Evolutionary conservation across 1,140 invertebrate species (phyloP).

Genomic region (Caenorhabditis tropicalis): DNA sequence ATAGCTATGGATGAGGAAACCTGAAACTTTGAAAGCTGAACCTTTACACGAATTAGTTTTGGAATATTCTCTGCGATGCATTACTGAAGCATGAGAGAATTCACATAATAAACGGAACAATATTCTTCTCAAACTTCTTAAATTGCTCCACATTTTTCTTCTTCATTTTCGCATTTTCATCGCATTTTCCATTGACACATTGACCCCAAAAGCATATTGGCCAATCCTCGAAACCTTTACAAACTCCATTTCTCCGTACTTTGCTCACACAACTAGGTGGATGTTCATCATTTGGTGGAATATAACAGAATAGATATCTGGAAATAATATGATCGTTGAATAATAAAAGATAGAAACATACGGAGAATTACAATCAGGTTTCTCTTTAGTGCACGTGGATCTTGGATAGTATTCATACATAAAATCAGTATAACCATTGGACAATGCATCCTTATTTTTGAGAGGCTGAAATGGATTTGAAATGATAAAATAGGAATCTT

Average conservation of each 20-base stretch:
- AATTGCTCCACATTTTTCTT: background rate
- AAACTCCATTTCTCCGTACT: constrained; percentile 58
- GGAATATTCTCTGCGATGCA: background rate
- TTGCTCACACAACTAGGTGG: constrained; percentile 63
- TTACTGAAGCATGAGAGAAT: background rate
- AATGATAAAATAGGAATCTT: background rate
- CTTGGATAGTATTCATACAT: constrained; percentile 67
- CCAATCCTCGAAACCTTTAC: constrained; percentile 54
- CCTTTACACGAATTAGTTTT: background rate
- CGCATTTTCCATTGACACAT: constrained; percentile 48
- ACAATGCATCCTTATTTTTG: constrained; percentile 63
- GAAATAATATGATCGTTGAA: background rate
- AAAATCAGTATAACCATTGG: constrained; percentile 67
- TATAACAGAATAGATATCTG: constrained; percentile 66
- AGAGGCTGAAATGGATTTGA: constrained; percentile 27
- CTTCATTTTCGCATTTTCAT: background rate
- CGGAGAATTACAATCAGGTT: constrained; percentile 64
- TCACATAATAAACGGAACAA: constrained; percentile 15
- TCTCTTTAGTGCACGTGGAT: constrained; percentile 58
- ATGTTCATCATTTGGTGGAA: constrained; percentile 52
- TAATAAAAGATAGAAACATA: constrained; percentile 29
- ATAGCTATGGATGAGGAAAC: background rate
- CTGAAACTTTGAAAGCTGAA: background rate
- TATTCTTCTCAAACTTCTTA: background rate
- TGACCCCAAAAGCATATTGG: constrained; percentile 48